Base-by-base conservation (phyloP, 1,140 invertebrate genomes). In the Heliconius eleuchia region DNA sequence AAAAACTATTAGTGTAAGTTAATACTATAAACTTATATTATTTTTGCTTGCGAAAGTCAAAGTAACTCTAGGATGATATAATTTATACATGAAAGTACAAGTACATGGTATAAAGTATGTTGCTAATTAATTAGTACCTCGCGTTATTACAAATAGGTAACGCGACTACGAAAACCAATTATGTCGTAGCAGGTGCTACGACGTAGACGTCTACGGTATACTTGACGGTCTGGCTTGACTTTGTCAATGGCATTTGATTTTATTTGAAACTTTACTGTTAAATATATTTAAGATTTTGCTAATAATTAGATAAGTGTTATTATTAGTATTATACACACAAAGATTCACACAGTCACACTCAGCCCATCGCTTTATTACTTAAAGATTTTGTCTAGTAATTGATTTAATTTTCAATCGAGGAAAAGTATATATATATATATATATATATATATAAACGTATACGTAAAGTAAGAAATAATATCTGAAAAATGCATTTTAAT, bases 91-190 rank as follows among this genome's bases (percentile, higher is more conserved):
- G 60, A 66, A 23, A 66, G 60, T 30, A 66, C 57, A 66, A 30
- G 4, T 66, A 66, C 13, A 27, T n/a, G 13, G 9, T 66, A 66
- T 30, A 66, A 5, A 9, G 60, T 8, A 27, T 8, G 60, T 30
- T 13, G 60, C 60, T 66, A 66, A 66, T 66, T 66, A 66, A 66
- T 66, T 30, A 66, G 60, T 66, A 66, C 60, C 60, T 66, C 60
- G 27, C 60, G 60, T 66, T 66, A 66, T 66, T 66, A 66, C 27
- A 30, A 66, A 66, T 30, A 66, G 60, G 60, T 66, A 66, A 66
- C 60, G 60, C 60, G 60, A 13, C 60, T 66, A 30, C 60, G 60
- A 30, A 66, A 18, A 30, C 60, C 60, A 66, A 66, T 66, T 66
- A 66, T 30, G 60, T 66, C 27, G 60, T 30, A 30, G 60, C 60